A percentile compares a stretch with the other conserved stretches of the same genome.
Conservation (phyloP, 2,113 vertebrate species). For the Chlorodrepanis virens region DNA sequence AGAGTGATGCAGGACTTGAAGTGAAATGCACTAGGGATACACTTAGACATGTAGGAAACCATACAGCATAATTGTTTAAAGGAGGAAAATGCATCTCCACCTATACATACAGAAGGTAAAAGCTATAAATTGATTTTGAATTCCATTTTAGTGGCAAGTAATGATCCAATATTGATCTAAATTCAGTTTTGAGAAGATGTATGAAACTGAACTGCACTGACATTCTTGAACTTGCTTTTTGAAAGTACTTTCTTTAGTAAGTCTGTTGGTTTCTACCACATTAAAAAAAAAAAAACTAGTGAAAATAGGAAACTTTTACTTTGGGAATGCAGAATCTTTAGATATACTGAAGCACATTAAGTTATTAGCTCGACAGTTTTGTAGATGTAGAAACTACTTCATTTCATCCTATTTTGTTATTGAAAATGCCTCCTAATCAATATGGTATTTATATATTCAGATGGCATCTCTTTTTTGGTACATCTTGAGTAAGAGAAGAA, state of each 20-base stretch:
- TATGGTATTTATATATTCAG: not conserved
- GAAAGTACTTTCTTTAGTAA: not conserved
- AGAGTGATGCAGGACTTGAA: not conserved
- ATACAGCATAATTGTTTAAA: not conserved
- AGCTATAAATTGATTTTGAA: not conserved
- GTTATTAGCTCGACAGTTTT: not conserved
- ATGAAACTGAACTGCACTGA: not conserved
- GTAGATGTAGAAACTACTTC: not conserved
- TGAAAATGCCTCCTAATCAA: not conserved
- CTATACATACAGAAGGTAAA: not conserved
- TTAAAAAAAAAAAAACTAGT: not conserved
- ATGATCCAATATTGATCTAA: not conserved
- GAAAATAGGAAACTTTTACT: not conserved
- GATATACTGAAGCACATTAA: not conserved
- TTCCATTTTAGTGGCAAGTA: not conserved
- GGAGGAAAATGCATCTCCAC: not conserved
- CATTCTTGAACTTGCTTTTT: not conserved
- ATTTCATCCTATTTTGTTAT: conserved; percentile 10
- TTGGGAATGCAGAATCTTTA: not conserved
- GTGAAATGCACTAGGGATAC: not conserved
- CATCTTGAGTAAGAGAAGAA: not conserved
- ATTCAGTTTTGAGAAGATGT: not conserved
- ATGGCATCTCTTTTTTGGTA: not conserved
- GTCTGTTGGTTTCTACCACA: not conserved
- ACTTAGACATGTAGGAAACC: not conserved